These are phyloP conservation scores for Ptiloglossa arizonensis DNA, from an alignment of 1,140 invertebrate genomes.

Conservation along the genomic window DNA sequence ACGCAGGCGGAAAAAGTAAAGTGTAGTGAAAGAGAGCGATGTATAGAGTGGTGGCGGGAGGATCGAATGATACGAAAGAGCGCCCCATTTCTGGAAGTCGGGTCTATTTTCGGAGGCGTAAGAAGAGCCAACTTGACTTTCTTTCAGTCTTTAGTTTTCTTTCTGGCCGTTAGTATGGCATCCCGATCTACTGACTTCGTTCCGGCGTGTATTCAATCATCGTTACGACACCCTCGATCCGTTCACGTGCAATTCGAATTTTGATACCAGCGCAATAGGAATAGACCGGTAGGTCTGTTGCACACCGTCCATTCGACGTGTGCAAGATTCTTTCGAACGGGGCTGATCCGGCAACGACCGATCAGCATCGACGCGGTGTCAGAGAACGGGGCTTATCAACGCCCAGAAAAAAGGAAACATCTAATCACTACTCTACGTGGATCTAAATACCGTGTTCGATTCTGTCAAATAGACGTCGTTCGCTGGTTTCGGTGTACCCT, in stretches of 20 bases:
- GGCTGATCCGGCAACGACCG: no score
- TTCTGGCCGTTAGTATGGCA: conserved; percentile 57
- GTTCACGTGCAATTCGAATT: no score
- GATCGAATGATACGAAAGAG: conserved; percentile 60
- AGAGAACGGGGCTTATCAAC: conserved; percentile 45
- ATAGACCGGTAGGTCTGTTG: no score
- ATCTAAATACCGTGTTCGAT: conserved; percentile 63
- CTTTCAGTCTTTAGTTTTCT: not conserved
- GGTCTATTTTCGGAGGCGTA: conserved; percentile 51
- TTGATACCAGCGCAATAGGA: no score
- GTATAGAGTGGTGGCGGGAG: conserved; percentile 40
- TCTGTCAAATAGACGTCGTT: conserved; percentile 60
- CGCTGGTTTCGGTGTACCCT: conserved; percentile 65
- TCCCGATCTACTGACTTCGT: conserved; percentile 7
- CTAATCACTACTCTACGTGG: conserved; percentile 61
- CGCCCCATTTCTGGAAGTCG: conserved; percentile 53
- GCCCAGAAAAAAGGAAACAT: conserved; percentile 52
- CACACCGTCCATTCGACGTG: no score
- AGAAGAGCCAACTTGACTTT: conserved; percentile 57
- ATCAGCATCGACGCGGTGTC: not conserved
- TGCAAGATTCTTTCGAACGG: no score
- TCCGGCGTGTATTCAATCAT: not conserved
- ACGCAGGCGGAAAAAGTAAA: conserved; percentile 41
- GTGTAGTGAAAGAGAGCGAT: conserved; percentile 41
- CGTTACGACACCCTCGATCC: no score